Percentiles rank a stretch among this genome's conserved stretches.
Evolutionary conservation across 2,797 vertebrate genomes (phyloP).

Genomic region (Natrix natrix): DNA sequence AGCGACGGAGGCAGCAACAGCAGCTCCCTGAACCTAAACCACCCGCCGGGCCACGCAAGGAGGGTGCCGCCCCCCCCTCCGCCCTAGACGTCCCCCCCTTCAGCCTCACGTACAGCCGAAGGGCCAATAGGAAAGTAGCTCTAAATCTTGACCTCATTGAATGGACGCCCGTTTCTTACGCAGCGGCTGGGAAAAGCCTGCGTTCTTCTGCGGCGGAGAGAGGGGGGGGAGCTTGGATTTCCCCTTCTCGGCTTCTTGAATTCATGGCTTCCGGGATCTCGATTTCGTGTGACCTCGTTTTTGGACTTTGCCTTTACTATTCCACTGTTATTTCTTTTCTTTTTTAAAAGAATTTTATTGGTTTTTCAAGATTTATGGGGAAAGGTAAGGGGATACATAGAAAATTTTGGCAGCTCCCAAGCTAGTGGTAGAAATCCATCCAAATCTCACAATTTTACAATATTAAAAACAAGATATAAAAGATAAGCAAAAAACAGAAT

Average conservation of each 20-base stretch:
- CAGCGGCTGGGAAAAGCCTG: background rate
- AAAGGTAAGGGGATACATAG: no score
- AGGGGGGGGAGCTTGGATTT: fast-evolving
- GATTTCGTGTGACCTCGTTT: background rate
- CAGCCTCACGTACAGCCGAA: background rate
- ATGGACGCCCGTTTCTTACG: background rate
- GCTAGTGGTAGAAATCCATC: no score
- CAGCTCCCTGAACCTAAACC: background rate
- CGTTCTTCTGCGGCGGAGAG: fast-evolving
- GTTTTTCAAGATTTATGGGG: no score
- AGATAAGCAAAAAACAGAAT: no score
- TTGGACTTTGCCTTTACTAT: no score
- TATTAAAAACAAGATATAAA: no score
- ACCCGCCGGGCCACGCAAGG: background rate
- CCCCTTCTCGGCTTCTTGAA: background rate
- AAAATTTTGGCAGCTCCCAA: no score
- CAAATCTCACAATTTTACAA: no score
- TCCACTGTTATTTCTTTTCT: no score
- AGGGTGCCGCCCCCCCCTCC: background rate
- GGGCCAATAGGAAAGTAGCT: background rate
- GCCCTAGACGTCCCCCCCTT: background rate
- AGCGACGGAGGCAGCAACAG: no score
- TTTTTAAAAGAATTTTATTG: no score
- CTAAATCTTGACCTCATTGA: background rate
- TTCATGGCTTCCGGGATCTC: background rate